These are phyloP conservation scores for Ptilodon capucinus DNA, from an alignment of 2,888 invertebrate species.

Conservation along the genomic window DNA sequence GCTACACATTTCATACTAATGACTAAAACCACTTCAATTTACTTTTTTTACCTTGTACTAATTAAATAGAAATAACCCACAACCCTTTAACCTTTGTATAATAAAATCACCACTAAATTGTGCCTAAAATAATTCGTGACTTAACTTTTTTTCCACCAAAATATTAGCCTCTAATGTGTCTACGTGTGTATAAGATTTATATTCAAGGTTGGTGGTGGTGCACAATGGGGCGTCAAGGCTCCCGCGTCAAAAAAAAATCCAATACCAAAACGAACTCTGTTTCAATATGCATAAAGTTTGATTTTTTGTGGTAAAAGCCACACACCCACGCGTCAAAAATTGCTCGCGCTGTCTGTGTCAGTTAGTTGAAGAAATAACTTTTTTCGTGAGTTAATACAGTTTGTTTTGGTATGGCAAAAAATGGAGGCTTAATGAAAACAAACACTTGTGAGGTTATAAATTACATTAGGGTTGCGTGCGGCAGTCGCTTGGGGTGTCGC, in stretches of 20 bases:
- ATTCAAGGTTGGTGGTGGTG: too few species aligned
- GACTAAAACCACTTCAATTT: neutral
- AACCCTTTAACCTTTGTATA: neutral
- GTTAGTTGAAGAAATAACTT: too few species aligned
- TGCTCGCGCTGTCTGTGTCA: too few species aligned
- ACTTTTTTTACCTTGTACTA: neutral
- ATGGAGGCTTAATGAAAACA: neutral
- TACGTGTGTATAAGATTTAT: too few species aligned
- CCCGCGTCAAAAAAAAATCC: too few species aligned
- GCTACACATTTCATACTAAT: too few species aligned
- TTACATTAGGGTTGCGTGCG: constrained; percentile 20
- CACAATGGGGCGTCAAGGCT: too few species aligned
- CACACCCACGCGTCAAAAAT: too few species aligned
- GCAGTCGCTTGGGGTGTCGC: constrained; percentile 13
- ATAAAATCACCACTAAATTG: neutral
- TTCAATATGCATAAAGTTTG: too few species aligned
- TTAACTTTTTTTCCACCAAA: neutral
- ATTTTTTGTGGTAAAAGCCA: too few species aligned
- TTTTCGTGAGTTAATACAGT: too few species aligned
- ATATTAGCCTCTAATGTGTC: neutral
- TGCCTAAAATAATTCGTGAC: neutral
- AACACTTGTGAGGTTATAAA: constrained; percentile 9
- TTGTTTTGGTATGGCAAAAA: neutral
- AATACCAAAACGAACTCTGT: too few species aligned
- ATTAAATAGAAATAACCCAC: neutral